Evolutionary conservation across 2,888 invertebrate species (phyloP), one percentile per base, ranked within the genome.

Genomic region (Tetragonisca angustula): DNA sequence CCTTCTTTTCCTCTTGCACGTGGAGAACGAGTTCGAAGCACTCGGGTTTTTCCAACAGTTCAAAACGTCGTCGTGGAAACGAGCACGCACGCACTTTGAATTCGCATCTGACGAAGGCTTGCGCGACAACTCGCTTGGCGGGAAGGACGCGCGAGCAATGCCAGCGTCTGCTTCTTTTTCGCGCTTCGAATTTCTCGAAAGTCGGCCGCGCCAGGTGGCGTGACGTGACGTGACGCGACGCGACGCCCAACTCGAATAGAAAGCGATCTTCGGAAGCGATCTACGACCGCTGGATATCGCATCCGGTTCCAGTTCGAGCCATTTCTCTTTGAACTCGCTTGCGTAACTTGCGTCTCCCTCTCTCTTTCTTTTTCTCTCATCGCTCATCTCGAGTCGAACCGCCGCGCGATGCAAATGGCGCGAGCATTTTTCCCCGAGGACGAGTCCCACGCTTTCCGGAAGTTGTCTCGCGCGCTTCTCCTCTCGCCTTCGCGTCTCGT

Each of bases 171-270:
- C 32, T 19, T 27, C 19, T 32, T 49, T 81, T 78, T 62, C 65
- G 56, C 32, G 61, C 32, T 56, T 13, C 62, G n/a, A 54, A 17
- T 70, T 77, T 76, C 74, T 79, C 36, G 79, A 83, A 83, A 79
- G 80, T 75, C 71, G 70, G 49, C 36, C 61, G 50, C 19, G 43
- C 43, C 19, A 21, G 21, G 43, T 11, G 11, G 9, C 17, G 3
- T 52, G 59, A 13, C 83, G 75, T 76, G 80, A 78, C 85, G 76
- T 27, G 27, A 2, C 27, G 75, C 73, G 83, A 80, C 85, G 75
- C 73, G 83, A 80, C 85, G 76, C 54, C 21, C n/a, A 64, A 62
- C 32, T 15, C 73, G 56, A 70, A 54, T 84, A 77, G 83, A 84
- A 84, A 84, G 83, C 49, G 65, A 82, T 82, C 70, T 71, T 71